Base-by-base conservation (phyloP, 2,113 vertebrate genomes). In the Plecotus auritus region DNA sequence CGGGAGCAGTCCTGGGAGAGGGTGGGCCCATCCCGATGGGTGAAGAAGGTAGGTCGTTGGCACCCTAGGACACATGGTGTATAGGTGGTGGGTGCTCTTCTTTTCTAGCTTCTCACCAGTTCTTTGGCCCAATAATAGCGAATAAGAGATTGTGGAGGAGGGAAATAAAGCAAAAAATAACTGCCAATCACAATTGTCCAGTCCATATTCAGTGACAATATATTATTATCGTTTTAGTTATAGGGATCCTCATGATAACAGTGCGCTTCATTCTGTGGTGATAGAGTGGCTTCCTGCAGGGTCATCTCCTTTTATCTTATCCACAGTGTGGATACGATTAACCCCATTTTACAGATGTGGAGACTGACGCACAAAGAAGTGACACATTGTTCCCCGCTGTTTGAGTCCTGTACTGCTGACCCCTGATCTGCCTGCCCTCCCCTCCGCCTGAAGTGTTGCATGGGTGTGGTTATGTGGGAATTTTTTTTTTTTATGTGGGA, bases 381-480 rank as follows among this genome's bases (percentile, higher is more conserved):
- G 28, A 49, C 54, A n/a, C 2, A 32, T 22, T 14, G 37, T 26
- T 40, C 16, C 18, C 37, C 32, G 42, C 42, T 73, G 42, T 0
- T 0, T 16, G 66, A 91, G 69, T 51, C 35, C 40, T 28, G 2
- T 40, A 2, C 66, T n/a, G 6, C 80, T 72, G 87, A 74, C 12
- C 69, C 4, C 37, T n/a, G 47, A 42, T 7, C 47, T 37, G 59
- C 26, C n/a, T 1, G 0, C 70, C 13, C 1, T 26, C 26, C 23
- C 23, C 28, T 13, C 30, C 35, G n/a, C 49, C 20, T 30, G 3
- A 9, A 22, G 17, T 7, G 30, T 28, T 59, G 2, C 5, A 1
- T 11, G 16, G 40, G 22, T 69, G 45, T 69, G 70, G 4, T 51
- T 49, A 51, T 37, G 72, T 28, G 5, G 47, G n/a, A 61, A 30